phyloP scores from a whole-genome alignment of 2,797 vertebrate genomes.

The Adelosebastes latens region DNA sequence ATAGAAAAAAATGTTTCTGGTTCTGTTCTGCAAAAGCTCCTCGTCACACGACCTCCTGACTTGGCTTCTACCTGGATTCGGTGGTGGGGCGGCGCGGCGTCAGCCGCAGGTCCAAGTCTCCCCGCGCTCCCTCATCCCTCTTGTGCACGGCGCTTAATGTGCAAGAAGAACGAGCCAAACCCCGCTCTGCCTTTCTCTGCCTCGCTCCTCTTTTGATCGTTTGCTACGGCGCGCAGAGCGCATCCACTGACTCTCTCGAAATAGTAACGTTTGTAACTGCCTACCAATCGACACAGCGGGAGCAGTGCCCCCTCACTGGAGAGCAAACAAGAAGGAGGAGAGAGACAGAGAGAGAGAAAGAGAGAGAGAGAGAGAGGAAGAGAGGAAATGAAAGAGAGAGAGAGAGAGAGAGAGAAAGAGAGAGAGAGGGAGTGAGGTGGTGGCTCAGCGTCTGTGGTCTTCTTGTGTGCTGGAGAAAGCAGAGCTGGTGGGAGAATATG shows the following conservation, averaged over 20 bases:
- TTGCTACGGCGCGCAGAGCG: conserved; percentile 31
- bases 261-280: conserved; percentile 80
- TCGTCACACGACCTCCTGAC: conserved; percentile 30
- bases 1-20: neutral
- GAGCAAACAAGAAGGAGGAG: conserved; percentile 49
- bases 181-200: conserved; percentile 40
- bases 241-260: conserved; percentile 64
- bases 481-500: conserved; percentile 63
- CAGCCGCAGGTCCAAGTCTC: conserved; percentile 56
- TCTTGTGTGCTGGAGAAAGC: conserved; percentile 51
- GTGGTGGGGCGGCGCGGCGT: conserved; percentile 2
- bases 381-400: neutral
- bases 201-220: conserved; percentile 35
- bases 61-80: conserved; percentile 37
- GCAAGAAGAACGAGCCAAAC: conserved; percentile 34
- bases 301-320: conserved; percentile 49
- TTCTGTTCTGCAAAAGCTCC: conserved; percentile 23
- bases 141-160: conserved; percentile 27
- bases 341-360: conserved; percentile 5
- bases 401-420: conserved; percentile 5
- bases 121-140: conserved; percentile 43
- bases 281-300: conserved; percentile 65
- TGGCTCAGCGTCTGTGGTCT: conserved; percentile 32
- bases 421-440: conserved; percentile 24
- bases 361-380: neutral